Percentiles rank a stretch among this genome's conserved stretches.
These are phyloP conservation scores for human DNA, from an alignment of 2,113 vertebrate genomes.

Conservation along the genomic window DNA sequence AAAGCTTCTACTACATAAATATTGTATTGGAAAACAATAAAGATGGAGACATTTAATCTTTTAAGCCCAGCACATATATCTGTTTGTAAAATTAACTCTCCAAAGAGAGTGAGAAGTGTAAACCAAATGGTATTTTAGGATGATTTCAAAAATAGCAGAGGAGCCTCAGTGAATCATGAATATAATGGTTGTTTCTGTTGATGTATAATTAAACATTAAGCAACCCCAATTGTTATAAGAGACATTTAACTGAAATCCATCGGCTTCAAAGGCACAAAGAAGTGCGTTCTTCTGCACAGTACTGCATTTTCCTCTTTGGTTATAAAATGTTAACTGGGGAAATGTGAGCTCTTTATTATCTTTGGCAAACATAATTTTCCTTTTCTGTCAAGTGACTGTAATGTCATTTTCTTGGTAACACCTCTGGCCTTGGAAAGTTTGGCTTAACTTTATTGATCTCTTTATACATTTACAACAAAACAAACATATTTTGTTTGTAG, in stretches of 20 bases:
- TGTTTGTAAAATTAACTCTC: not conserved
- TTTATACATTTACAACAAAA: slow-evolving; percentile 64
- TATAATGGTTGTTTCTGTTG: not conserved
- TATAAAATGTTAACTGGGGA: slow-evolving; percentile 7
- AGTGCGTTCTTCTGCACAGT: not conserved
- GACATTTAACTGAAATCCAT: slow-evolving; percentile 4
- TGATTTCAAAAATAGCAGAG: slow-evolving; percentile 10
- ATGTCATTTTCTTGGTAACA: slow-evolving; percentile 29
- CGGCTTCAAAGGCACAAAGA: slow-evolving; percentile 2
- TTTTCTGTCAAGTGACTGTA: slow-evolving; percentile 27
- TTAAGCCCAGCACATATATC: not conserved
- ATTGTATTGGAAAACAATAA: slow-evolving; percentile 12
- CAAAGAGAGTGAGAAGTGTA: not conserved
- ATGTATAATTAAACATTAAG: slow-evolving; percentile 49
- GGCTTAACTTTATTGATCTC: slow-evolving; percentile 49
- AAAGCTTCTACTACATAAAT: not conserved
- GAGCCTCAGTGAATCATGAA: not conserved
- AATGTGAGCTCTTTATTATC: slow-evolving; percentile 18
- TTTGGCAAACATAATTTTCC: slow-evolving; percentile 20
- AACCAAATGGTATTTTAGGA: not conserved
- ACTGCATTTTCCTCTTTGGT: not conserved
- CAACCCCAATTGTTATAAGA: not conserved
- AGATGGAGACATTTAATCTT: slow-evolving; percentile 21
- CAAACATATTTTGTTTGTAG: slow-evolving; percentile 36
- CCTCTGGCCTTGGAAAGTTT: slow-evolving; percentile 46